phyloP scores from a whole-genome alignment of 2,888 invertebrate genomes.

The Serrognathus titanus region DNA sequence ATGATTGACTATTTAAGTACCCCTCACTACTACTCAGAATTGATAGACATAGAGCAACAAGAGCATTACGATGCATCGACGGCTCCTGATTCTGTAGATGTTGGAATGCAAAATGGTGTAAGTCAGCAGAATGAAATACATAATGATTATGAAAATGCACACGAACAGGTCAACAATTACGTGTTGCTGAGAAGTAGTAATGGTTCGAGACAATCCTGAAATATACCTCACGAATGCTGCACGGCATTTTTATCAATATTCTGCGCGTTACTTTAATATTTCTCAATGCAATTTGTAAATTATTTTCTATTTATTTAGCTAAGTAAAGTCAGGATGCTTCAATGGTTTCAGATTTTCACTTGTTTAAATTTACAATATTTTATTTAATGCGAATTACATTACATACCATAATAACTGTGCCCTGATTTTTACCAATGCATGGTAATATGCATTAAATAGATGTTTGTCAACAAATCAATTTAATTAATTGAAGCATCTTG shows the following conservation, averaged over 20 bases:
- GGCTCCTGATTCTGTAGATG: background rate
- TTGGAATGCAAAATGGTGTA: background rate
- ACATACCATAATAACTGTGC: background rate
- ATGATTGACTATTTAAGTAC: conserved; percentile 87
- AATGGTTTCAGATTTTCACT: background rate
- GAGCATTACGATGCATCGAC: conserved; percentile 2
- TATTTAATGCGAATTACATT: background rate
- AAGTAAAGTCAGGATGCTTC: background rate
- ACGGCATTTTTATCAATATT: conserved; percentile 18
- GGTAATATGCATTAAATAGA: too few relatives aligned
- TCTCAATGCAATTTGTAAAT: background rate
- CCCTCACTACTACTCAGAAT: conserved; percentile 76
- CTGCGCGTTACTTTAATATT: conserved; percentile 11
- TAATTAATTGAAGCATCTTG: background rate
- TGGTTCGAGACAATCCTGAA: conserved; percentile 31
- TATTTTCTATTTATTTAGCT: too few relatives aligned
- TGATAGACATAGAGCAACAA: conserved; percentile 13
- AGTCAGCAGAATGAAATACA: background rate
- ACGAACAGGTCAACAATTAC: conserved; percentile 12
- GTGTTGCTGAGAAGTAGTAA: conserved; percentile 14
- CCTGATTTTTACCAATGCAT: too few relatives aligned
- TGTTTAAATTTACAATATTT: background rate
- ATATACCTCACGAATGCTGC: conserved; percentile 20
- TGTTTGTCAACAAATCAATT: too few relatives aligned
- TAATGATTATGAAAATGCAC: background rate